Evolutionary conservation across 2,888 invertebrate genomes (phyloP), one percentile per base, ranked within the genome.

Genomic region (Lepas anatifera): DNA sequence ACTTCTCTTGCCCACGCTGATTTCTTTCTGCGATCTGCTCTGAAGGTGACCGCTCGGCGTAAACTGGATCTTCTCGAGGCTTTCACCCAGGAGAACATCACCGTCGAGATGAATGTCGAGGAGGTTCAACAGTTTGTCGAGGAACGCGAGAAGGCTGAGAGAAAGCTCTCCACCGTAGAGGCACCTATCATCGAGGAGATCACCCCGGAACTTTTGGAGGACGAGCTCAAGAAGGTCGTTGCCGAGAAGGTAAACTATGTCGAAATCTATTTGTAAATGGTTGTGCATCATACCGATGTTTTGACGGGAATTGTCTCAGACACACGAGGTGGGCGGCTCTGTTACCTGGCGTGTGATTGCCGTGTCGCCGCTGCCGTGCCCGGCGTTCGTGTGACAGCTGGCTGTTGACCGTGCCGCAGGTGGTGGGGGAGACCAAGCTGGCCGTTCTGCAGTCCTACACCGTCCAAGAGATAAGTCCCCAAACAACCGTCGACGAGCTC

Each of bases 361-460:
- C n/a, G n/a, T n/a, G n/a, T n/a, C n/a, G n/a, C n/a, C n/a, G n/a
- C n/a, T n/a, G n/a, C n/a, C n/a, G n/a, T n/a, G n/a, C n/a, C n/a
- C n/a, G n/a, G n/a, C n/a, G n/a, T n/a, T n/a, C n/a, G n/a, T 18
- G 50, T 25, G 50, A 27, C 7, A 8, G 7, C 6, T 35, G 22
- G 37, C 32, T 35, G 4, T 22, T 6, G 2, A 2, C 37, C 22
- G 35, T 22, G 2, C 37, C 13, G 18, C 64, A 64, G 64, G 37
- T 64, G 18, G 64, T 64, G 11, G 64, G 37, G 11, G 64, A 64
- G 64, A 64, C 64, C 16, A 64, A 64, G 64, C 64, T 64, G 64
- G 39, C 64, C 10, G 37, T 64, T n/a, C 35, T 64, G 13, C 37
- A 64, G 64, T 39, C 64, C 3, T 64, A 64, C 64, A 64, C 64